phyloP scores from a whole-genome alignment of 2,888 invertebrate genomes.

The Brachypterus glaber region DNA sequence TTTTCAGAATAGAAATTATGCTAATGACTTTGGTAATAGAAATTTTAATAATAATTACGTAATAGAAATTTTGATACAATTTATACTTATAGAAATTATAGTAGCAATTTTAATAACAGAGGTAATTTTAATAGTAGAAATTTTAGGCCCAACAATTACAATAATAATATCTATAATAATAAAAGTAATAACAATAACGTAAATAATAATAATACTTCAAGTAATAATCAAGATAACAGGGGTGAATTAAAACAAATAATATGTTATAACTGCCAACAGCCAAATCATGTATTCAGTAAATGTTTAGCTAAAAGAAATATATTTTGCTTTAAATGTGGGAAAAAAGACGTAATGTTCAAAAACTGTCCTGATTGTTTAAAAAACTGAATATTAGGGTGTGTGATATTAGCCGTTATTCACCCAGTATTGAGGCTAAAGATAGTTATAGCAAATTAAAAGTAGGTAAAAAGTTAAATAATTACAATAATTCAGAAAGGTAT shows the following conservation, averaged over 20 bases:
- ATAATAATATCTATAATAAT: background rate
- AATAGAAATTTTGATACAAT: no score
- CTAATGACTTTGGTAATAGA: no score
- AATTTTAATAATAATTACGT: no score
- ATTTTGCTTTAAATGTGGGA: constrained; percentile 10
- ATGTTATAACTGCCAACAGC: constrained; percentile 7
- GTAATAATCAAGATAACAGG: background rate
- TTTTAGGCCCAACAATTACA: background rate
- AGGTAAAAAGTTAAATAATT: no score
- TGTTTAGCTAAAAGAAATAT: constrained; percentile 6
- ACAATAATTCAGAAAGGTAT: no score
- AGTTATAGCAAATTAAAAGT: no score
- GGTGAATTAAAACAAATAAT: background rate
- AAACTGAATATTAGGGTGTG: constrained; percentile 1
- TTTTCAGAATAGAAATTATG: no score
- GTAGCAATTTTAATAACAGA: no score
- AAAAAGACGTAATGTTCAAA: background rate
- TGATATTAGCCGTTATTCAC: no score
- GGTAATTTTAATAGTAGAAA: background rate
- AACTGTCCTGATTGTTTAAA: constrained; percentile 10
- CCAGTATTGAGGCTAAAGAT: no score
- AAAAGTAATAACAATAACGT: background rate
- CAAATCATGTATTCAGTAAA: no score
- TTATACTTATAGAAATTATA: no score
- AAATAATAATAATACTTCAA: background rate